These are phyloP conservation scores for Puma concolor DNA, from an alignment of 2,113 vertebrate species.

Conservation along the genomic window DNA sequence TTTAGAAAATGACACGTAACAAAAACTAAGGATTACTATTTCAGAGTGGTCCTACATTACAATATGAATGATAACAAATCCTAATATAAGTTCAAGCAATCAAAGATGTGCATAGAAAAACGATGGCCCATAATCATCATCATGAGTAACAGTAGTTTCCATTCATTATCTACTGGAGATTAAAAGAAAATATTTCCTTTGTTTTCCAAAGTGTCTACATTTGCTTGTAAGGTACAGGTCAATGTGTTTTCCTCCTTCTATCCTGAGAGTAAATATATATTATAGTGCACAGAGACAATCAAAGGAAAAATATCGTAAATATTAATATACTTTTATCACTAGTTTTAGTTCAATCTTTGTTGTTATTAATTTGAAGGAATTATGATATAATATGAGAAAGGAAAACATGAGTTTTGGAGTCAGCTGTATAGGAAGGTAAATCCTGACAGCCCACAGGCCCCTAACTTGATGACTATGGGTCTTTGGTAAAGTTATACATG, in stretches of 20 bases:
- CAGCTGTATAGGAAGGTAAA: not conserved
- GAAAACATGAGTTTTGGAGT: not conserved
- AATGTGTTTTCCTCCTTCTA: not conserved
- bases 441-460: accelerated
- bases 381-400: not conserved
- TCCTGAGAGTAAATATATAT: not conserved
- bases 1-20: not conserved
- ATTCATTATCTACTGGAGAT: not conserved
- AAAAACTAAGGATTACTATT: not conserved
- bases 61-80: not conserved
- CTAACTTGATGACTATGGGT: not conserved
- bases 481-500: not conserved
- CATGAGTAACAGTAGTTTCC: not conserved
- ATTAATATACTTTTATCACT: not conserved
- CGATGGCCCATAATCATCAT: not conserved
- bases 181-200: not conserved
- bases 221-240: not conserved
- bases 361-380: not conserved
- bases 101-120: not conserved
- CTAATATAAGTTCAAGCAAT: not conserved
- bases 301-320: not conserved
- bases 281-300: not conserved
- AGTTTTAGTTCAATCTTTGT: not conserved
- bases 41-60: not conserved
- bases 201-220: not conserved